phyloP scores from a whole-genome alignment of 2,888 invertebrate genomes.

The Endomychus coccineus region DNA sequence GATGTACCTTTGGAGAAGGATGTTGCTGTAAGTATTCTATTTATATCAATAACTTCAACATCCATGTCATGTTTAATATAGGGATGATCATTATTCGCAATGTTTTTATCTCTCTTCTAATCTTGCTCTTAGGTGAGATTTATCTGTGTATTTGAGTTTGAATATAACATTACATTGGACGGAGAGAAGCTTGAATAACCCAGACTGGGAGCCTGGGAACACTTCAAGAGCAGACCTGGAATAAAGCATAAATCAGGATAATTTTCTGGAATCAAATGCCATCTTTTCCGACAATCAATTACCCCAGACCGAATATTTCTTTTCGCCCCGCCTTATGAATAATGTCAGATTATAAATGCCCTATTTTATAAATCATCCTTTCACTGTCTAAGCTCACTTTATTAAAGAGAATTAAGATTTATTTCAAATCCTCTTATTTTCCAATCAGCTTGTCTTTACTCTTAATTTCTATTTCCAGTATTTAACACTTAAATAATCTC shows the following conservation, averaged over 20 bases:
- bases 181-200: too few species aligned
- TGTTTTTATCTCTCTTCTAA: too few species aligned
- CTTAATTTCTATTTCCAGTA: conserved; percentile 7
- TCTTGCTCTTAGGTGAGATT: too few species aligned
- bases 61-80: too few species aligned
- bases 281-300: conserved; percentile 38
- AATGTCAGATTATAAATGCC: conserved; percentile 34
- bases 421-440: conserved; percentile 21
- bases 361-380: conserved; percentile 35
- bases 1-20: too few species aligned
- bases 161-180: too few species aligned
- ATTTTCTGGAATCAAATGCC: conserved; percentile 36
- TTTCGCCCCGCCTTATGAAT: conserved; percentile 31
- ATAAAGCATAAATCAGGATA: conserved; percentile 33
- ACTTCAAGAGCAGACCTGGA: conserved; percentile 23
- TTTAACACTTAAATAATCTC: conserved; percentile 15
- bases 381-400: conserved; percentile 31
- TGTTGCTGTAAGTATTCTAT: too few species aligned
- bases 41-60: too few species aligned
- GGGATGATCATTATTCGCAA: too few species aligned
- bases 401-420: conserved; percentile 34
- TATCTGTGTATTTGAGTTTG: too few species aligned
- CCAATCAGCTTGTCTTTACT: conserved; percentile 7
- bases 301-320: conserved; percentile 31
- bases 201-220: conserved; percentile 17